A percentile compares a stretch with the other conserved stretches of the same genome.
phyloP scores from a whole-genome alignment of 1,140 invertebrate genomes.

The Limonius californicus region DNA sequence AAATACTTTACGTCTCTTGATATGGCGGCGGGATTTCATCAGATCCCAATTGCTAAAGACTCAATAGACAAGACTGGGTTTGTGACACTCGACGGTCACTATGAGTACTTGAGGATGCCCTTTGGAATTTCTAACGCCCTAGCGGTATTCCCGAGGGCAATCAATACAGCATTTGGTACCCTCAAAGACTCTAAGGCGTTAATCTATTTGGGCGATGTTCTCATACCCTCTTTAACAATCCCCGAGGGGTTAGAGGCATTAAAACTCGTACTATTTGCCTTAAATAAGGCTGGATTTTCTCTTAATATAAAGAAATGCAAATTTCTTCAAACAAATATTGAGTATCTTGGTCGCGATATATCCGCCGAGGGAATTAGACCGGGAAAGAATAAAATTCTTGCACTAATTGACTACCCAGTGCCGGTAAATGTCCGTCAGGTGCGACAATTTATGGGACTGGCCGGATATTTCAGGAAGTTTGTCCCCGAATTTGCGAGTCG shows the following conservation, averaged over 20 bases:
- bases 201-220: slow-evolving; percentile 27
- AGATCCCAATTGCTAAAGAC: slow-evolving; percentile 38
- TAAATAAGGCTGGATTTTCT: slow-evolving; percentile 9
- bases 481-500: slow-evolving; percentile 28
- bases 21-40: slow-evolving; percentile 33
- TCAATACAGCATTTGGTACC: slow-evolving; percentile 18
- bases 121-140: slow-evolving; percentile 38
- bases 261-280: slow-evolving; percentile 10
- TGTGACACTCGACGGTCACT: slow-evolving; percentile 33
- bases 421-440: slow-evolving; percentile 26
- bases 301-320: slow-evolving; percentile 20
- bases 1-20: slow-evolving; percentile 37
- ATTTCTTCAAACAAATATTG: slow-evolving; percentile 18
- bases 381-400: background rate
- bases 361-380: slow-evolving; percentile 17
- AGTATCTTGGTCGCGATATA: slow-evolving; percentile 27
- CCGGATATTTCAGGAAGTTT: slow-evolving; percentile 32
- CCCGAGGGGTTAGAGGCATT: slow-evolving; percentile 18
- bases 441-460: slow-evolving; percentile 30
- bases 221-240: slow-evolving; percentile 19
- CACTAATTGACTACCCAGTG: background rate
- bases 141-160: slow-evolving; percentile 33
- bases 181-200: slow-evolving; percentile 12
- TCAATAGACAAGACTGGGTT: slow-evolving; percentile 40
- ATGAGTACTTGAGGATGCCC: slow-evolving; percentile 37